Evolutionary conservation across 2,888 invertebrate genomes (phyloP).

Genomic region (Noctua comes): DNA sequence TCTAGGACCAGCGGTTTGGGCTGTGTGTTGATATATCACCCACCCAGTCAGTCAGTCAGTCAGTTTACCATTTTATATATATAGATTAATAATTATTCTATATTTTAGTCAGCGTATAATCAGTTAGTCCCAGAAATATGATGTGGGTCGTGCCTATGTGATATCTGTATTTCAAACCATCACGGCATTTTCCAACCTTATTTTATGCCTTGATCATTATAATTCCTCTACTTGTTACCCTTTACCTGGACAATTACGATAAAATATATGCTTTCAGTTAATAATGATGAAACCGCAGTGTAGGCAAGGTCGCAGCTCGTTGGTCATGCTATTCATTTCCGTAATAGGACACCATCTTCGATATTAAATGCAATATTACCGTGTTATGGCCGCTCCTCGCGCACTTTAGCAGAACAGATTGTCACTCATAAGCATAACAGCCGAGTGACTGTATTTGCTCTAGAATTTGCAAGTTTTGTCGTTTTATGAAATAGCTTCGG

Average conservation of each 20-base stretch:
- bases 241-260: slow-evolving; percentile 33
- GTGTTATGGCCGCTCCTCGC: slow-evolving; percentile 42
- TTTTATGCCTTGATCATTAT: neutral
- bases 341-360: slow-evolving; percentile 77
- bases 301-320: slow-evolving; percentile 76
- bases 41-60: no score
- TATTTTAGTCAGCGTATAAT: neutral
- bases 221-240: neutral
- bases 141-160: neutral
- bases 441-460: slow-evolving; percentile 45
- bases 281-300: slow-evolving; percentile 74
- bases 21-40: no score
- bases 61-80: no score
- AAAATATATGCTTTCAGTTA: slow-evolving; percentile 54
- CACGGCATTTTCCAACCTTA: neutral
- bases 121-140: neutral
- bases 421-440: slow-evolving; percentile 35
- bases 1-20: no score
- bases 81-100: neutral
- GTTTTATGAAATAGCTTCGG: slow-evolving; percentile 41
- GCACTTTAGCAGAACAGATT: slow-evolving; percentile 34
- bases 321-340: slow-evolving; percentile 81
- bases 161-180: neutral
- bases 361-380: slow-evolving; percentile 70
- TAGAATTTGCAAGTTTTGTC: slow-evolving; percentile 40